Conservation (phyloP, 2,113 vertebrate species). For the Pardalotus punctatus region DNA sequence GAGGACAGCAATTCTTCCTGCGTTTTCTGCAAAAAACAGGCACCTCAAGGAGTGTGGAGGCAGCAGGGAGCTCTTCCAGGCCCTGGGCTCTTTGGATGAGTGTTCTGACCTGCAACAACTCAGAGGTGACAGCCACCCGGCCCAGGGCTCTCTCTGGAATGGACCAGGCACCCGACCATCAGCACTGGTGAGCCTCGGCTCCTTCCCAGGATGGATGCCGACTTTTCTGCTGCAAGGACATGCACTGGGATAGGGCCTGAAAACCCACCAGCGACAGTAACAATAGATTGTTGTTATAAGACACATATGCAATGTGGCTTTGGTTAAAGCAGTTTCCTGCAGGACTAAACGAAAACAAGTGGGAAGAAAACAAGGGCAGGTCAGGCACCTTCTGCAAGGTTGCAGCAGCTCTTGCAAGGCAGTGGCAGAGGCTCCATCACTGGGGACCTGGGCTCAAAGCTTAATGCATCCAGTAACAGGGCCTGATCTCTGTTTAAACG, state of each 20-base stretch:
- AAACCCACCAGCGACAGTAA: background rate
- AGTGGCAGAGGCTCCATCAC: background rate
- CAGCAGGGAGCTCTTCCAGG: background rate
- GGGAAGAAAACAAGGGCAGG: background rate
- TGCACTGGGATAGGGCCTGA: background rate
- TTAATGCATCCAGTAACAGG: background rate
- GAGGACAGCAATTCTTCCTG: background rate
- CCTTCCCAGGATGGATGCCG: rapidly evolving
- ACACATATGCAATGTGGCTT: background rate
- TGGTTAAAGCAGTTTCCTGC: background rate
- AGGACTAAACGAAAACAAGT: background rate
- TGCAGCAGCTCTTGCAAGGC: background rate
- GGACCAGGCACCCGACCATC: background rate
- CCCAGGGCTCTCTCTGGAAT: background rate
- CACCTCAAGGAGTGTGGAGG: background rate
- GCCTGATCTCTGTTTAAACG: background rate
- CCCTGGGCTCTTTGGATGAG: background rate
- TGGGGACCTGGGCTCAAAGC: background rate
- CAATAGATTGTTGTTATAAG: background rate
- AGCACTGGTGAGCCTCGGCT: rapidly evolving
- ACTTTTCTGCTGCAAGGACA: background rate
- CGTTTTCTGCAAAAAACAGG: background rate
- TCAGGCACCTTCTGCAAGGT: background rate
- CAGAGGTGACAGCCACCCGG: background rate
- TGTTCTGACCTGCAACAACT: background rate